These are phyloP conservation scores for Cotesia vestalis DNA, from an alignment of 1,140 invertebrate species.

Conservation along the genomic window DNA sequence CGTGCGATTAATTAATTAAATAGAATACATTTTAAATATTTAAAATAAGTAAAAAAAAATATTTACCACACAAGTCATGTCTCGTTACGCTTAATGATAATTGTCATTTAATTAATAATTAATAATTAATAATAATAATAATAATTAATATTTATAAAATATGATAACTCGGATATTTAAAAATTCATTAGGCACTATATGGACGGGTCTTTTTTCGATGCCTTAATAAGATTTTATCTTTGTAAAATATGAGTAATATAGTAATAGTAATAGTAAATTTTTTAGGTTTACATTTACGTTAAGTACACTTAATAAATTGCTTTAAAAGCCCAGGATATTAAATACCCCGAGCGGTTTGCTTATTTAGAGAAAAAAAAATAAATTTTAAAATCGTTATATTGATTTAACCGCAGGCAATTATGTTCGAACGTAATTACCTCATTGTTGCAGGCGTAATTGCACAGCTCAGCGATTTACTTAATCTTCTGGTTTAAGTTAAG, in stretches of 20 bases:
- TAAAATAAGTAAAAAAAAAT: constrained; percentile 8
- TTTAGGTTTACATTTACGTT: constrained; percentile 45
- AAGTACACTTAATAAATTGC: constrained; percentile 56
- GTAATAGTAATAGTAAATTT: no score
- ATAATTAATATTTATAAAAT: constrained; percentile 40
- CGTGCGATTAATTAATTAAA: constrained; percentile 15
- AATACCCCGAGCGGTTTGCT: no score
- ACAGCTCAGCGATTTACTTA: background rate
- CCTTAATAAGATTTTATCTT: constrained; percentile 43
- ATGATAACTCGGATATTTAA: constrained; percentile 42
- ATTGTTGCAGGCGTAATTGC: constrained; percentile 16
- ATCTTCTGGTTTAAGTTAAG: background rate
- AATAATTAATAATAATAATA: constrained; percentile 1
- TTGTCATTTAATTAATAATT: background rate
- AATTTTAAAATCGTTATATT: background rate
- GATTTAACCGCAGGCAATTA: constrained; percentile 1
- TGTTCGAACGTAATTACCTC: no score
- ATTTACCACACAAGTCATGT: constrained; percentile 8
- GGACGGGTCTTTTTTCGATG: constrained; percentile 53
- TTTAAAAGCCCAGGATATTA: background rate
- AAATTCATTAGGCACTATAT: constrained; percentile 57
- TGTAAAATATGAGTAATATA: constrained; percentile 45
- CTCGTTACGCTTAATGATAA: constrained; percentile 1
- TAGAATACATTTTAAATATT: background rate
- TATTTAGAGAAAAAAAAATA: background rate